Evolutionary conservation across 2,113 vertebrate species (phyloP).

Genomic region (Mohoua ochrocephala): DNA sequence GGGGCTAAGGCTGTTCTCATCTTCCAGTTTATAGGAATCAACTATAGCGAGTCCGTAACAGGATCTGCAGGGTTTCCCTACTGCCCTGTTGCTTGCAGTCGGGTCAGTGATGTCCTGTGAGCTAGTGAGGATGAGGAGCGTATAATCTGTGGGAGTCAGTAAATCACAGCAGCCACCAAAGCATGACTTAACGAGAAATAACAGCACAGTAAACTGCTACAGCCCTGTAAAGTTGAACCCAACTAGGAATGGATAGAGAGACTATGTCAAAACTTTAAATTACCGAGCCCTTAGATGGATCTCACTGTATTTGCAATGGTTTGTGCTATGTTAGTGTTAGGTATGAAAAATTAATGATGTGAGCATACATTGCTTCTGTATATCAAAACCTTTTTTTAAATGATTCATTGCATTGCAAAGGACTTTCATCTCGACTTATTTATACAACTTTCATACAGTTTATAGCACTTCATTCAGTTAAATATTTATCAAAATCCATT

Average conservation of each 20-base stretch:
- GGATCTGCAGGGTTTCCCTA: neutral
- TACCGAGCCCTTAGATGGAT: neutral
- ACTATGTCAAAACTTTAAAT: neutral
- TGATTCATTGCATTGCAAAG: neutral
- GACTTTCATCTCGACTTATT: slow-evolving; percentile 45
- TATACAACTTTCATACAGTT: slow-evolving; percentile 25
- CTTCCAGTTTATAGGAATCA: slow-evolving; percentile 60
- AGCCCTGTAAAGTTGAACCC: neutral
- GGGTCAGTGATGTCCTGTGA: neutral
- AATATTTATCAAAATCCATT: slow-evolving; percentile 32
- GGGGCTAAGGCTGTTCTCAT: slow-evolving; percentile 26
- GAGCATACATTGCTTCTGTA: slow-evolving; percentile 24
- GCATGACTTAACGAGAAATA: neutral
- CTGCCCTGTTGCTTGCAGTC: neutral
- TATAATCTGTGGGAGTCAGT: neutral
- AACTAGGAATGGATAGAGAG: neutral
- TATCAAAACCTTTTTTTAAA: neutral
- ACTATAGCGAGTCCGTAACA: neutral
- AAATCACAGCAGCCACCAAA: neutral
- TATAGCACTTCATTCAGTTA: slow-evolving; percentile 22
- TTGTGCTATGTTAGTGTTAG: neutral
- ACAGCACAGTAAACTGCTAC: neutral
- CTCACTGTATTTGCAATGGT: neutral
- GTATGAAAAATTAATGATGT: slow-evolving; percentile 41
- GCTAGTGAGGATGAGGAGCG: neutral